phyloP scores from a whole-genome alignment of 2,113 vertebrate genomes.

The Stegastes partitus region DNA sequence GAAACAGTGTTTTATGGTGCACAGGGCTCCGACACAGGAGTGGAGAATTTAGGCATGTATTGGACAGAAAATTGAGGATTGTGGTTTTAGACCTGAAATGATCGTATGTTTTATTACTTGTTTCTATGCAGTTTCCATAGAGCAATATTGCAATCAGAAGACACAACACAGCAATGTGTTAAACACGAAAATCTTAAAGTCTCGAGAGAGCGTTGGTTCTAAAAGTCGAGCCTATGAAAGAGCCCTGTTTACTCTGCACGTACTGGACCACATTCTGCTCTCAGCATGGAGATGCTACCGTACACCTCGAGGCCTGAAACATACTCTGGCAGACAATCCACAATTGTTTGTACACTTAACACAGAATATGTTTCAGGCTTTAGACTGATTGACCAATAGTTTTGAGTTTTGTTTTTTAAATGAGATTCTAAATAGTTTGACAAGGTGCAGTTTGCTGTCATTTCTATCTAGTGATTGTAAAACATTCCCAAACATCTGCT shows the following conservation, averaged over 20 bases:
- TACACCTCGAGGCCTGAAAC: not conserved
- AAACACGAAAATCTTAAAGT: too few species aligned
- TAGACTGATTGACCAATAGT: conserved; percentile 6
- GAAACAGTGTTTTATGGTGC: conserved; percentile 1
- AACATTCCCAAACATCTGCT: conserved; percentile 60
- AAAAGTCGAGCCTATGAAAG: conserved; percentile 14
- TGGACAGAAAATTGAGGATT: not conserved
- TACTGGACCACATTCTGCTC: conserved; percentile 7
- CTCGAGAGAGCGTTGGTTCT: too few species aligned
- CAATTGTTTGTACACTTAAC: not conserved
- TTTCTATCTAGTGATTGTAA: conserved; percentile 7
- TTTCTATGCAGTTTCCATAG: not conserved
- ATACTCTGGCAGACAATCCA: not conserved
- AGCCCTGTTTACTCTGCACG: conserved; percentile 21
- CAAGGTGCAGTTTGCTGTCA: not conserved
- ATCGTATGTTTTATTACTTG: conserved; percentile 1
- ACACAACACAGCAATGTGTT: too few species aligned
- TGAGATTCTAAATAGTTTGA: conserved; percentile 2
- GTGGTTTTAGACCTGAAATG: not conserved
- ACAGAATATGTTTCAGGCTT: conserved; percentile 1
- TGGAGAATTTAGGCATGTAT: not conserved
- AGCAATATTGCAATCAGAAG: too few species aligned
- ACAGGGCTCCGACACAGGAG: conserved; percentile 14
- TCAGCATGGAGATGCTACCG: not conserved
- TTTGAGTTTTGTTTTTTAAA: conserved; percentile 24